A percentile compares a stretch with the other conserved stretches of the same genome.
Evolutionary conservation across 2,888 invertebrate genomes (phyloP).

Genomic region (Leptothorax acervorum): DNA sequence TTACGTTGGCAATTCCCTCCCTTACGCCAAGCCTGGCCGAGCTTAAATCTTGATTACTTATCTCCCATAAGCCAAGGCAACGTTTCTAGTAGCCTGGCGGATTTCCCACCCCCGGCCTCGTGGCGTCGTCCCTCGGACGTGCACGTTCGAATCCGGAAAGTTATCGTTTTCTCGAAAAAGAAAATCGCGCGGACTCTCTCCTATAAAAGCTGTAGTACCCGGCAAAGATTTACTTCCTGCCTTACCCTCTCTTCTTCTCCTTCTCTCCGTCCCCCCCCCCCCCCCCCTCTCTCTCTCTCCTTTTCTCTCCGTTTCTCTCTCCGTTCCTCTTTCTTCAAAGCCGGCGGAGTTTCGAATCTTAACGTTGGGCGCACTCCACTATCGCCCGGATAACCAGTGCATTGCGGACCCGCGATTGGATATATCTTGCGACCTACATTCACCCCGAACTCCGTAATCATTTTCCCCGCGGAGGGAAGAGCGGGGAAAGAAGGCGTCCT

Average conservation of each 20-base stretch:
- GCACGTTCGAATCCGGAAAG: conserved; percentile 53
- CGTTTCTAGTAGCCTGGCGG: conserved; percentile 27
- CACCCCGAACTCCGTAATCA: conserved; percentile 55
- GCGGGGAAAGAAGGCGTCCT: conserved; percentile 24
- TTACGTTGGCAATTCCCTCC: conserved; percentile 42
- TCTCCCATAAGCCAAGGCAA: conserved; percentile 50
- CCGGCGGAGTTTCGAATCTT: conserved; percentile 53
- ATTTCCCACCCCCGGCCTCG: conserved; percentile 27
- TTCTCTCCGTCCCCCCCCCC: conserved; percentile 18
- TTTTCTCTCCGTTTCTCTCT: neutral
- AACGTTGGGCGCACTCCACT: conserved; percentile 30
- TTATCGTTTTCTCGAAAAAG: conserved; percentile 52
- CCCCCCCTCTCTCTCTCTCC: conserved; percentile 8
- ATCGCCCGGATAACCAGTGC: conserved; percentile 37
- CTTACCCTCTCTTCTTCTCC: conserved; percentile 39
- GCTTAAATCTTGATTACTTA: conserved; percentile 56
- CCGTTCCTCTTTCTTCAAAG: conserved; percentile 22
- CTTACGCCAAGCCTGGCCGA: conserved; percentile 14
- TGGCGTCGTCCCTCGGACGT: conserved; percentile 41
- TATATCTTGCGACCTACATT: conserved; percentile 67
- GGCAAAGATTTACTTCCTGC: conserved; percentile 54
- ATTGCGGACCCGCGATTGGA: conserved; percentile 33
- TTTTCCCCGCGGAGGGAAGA: conserved; percentile 58
- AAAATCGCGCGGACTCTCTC: conserved; percentile 56
- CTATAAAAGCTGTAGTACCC: conserved; percentile 60